A percentile compares a stretch with the other conserved stretches of the same genome.
Conservation (phyloP, 1,140 invertebrate genomes). For the Cyclina sinensis region DNA sequence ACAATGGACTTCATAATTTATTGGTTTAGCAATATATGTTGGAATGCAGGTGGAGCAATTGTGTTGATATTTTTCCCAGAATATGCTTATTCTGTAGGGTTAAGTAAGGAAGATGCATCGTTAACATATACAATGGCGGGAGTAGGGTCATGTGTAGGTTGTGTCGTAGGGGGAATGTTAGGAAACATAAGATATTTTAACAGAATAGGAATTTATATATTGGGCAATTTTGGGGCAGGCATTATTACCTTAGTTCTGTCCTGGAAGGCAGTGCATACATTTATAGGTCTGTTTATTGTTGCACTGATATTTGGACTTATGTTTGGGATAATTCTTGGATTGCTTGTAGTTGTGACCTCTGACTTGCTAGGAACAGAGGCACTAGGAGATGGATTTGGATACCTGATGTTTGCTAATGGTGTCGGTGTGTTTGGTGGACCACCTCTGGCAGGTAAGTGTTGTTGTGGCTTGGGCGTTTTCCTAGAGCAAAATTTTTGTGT, state of each 20-base stretch:
- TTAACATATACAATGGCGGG: slow-evolving; percentile 72
- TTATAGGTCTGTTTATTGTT: slow-evolving; percentile 53
- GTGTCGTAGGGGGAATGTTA: slow-evolving; percentile 76
- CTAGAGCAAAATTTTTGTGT: too few species aligned
- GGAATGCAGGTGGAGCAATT: slow-evolving; percentile 79
- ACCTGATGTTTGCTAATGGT: slow-evolving; percentile 83
- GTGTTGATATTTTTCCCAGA: slow-evolving; percentile 77
- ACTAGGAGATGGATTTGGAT: slow-evolving; percentile 79
- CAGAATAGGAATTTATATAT: slow-evolving; percentile 73
- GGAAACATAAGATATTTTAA: slow-evolving; percentile 75
- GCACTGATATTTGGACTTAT: slow-evolving; percentile 71
- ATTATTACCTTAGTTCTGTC: slow-evolving; percentile 68
- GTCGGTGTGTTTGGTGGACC: slow-evolving; percentile 81
- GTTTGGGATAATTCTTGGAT: slow-evolving; percentile 81
- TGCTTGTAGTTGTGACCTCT: slow-evolving; percentile 78
- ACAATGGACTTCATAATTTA: slow-evolving; percentile 79
- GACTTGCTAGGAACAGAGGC: slow-evolving; percentile 78
- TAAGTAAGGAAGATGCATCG: slow-evolving; percentile 72
- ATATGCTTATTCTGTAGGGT: slow-evolving; percentile 71
- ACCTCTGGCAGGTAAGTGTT: slow-evolving; percentile 79
- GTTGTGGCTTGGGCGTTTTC: too few species aligned
- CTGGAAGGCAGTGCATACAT: slow-evolving; percentile 54
- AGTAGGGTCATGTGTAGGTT: slow-evolving; percentile 76
- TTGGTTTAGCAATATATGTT: slow-evolving; percentile 81
- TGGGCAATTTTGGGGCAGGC: slow-evolving; percentile 75